Percentiles rank a stretch among this genome's conserved stretches.
Evolutionary conservation across 64 coral and sea anemone species (phyloP).

Genomic region (Stichodactyla mertensii): DNA sequence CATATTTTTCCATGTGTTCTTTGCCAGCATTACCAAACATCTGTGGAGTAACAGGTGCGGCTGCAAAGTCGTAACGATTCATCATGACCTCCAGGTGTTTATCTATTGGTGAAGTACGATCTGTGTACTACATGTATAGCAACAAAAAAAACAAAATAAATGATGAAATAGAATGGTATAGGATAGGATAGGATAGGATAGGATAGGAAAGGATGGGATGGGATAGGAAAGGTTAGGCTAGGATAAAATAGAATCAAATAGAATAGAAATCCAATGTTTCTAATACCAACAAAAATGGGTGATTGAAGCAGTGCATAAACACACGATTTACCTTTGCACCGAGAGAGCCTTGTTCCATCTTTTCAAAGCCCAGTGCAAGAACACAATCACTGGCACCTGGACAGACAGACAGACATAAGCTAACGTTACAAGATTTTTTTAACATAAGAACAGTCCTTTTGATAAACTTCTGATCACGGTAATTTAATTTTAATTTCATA

Average conservation of each 20-base stretch:
- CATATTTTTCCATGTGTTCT: slow-evolving; percentile 99
- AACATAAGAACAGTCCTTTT: too few species aligned
- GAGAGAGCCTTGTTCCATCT: slow-evolving; percentile 92
- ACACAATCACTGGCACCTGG: slow-evolving; percentile 83
- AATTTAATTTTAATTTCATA: not conserved
- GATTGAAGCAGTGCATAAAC: not conserved
- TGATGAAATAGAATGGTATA: too few species aligned
- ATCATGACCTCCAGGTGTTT: slow-evolving; percentile 84
- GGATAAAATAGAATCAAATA: too few species aligned
- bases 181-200: too few species aligned
- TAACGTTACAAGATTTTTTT: not conserved
- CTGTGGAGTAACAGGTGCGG: slow-evolving; percentile 86
- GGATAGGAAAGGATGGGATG: too few species aligned
- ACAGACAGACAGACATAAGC: not conserved
- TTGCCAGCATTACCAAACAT: slow-evolving; percentile 97
- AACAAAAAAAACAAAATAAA: not conserved
- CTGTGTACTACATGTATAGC: slow-evolving; percentile 43
- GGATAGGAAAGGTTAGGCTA: too few species aligned
- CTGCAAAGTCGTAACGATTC: slow-evolving; percentile 63
- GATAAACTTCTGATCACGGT: too few species aligned
- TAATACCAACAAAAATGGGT: too few species aligned
- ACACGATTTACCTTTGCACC: slow-evolving; percentile 49
- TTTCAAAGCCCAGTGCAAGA: slow-evolving; percentile 93
- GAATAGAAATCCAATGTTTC: too few species aligned
- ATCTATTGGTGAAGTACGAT: slow-evolving; percentile 72